Conservation (phyloP, 2,797 vertebrate species). For the Toxotes lorentzi region DNA sequence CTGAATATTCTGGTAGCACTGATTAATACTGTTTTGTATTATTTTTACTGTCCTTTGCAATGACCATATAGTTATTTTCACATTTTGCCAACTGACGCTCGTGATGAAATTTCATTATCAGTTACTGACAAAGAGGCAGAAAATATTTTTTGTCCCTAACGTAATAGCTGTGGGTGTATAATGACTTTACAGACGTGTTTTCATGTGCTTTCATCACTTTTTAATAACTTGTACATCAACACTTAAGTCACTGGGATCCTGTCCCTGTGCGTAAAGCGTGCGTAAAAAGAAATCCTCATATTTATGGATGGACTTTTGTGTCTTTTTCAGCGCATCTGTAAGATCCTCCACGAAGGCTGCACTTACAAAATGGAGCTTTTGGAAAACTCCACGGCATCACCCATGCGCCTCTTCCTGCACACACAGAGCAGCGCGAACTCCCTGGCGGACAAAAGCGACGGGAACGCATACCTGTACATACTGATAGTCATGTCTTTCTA, state of each 20-base stretch:
- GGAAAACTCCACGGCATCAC: slow-evolving; percentile 86
- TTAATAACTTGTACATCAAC: background rate
- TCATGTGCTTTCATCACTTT: background rate
- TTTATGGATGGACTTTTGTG: background rate
- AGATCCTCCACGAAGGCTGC: slow-evolving; percentile 41
- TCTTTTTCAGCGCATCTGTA: slow-evolving; percentile 22
- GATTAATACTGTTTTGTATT: background rate
- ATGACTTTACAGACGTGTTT: background rate
- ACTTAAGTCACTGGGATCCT: background rate
- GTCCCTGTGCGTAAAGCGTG: slow-evolving; percentile 37
- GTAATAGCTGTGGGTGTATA: background rate
- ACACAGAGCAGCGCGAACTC: slow-evolving; percentile 14
- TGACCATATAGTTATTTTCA: background rate
- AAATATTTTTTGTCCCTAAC: background rate
- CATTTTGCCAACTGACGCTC: background rate
- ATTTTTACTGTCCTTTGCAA: background rate
- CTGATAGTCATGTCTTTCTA: slow-evolving; percentile 96
- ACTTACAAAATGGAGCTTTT: slow-evolving; percentile 85
- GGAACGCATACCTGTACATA: slow-evolving; percentile 93
- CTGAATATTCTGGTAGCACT: background rate
- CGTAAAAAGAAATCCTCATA: background rate
- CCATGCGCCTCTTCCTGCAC: slow-evolving; percentile 47
- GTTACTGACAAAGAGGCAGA: background rate
- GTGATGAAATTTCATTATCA: background rate
- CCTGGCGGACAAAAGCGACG: slow-evolving; percentile 65